Evolutionary conservation across 1,140 invertebrate genomes (phyloP), one percentile per base, ranked within the genome.

Genomic region (Aphelenchoides avenae): DNA sequence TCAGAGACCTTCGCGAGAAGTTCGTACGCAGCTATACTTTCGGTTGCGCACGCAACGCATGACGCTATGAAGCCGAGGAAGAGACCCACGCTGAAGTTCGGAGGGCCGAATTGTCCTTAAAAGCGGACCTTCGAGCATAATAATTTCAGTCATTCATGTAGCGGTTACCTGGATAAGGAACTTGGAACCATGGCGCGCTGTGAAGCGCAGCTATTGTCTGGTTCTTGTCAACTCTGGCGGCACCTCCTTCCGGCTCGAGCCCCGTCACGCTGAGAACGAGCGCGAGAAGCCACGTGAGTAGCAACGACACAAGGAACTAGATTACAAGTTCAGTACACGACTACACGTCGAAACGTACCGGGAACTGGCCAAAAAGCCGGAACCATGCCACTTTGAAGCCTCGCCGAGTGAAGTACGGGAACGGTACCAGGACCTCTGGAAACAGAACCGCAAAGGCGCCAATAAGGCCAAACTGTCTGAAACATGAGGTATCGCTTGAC

Each of bases 11-110:
- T 57, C 2, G 75, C 67, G 5, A 67, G 57, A 3, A 71, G 72
- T 22, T 69, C 71, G 53, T 79, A 79, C 51, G 76, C 76, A 1
- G 78, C 78, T 2, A 79, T 64, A 5, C 73, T 75, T 55, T 79
- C 78, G 18, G 79, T 51, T 7, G 78, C 55, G 1, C 74, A 77
- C 0, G 71, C 48, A 9, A 78, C 34, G 6, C 68, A 70, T 4
- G 77, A 70, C 1, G 74, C 62, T 13, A 71, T 20, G 42, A 78
- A 75, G 11, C 75, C 78, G 6, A 78, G 47, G 39, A 76, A 71
- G 20, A 77, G 64, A 1, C 73, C 74, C 9, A 59, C 27, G 41
- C 64, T 70, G 43, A 78, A 57, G 4, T 56, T 64, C 0, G 77
- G 78, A 1, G 61, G 22, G 36, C 78, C 78, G 43, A 75, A 79